Base-by-base conservation (phyloP, 2,797 vertebrate genomes). In the Galaxias olidus region DNA sequence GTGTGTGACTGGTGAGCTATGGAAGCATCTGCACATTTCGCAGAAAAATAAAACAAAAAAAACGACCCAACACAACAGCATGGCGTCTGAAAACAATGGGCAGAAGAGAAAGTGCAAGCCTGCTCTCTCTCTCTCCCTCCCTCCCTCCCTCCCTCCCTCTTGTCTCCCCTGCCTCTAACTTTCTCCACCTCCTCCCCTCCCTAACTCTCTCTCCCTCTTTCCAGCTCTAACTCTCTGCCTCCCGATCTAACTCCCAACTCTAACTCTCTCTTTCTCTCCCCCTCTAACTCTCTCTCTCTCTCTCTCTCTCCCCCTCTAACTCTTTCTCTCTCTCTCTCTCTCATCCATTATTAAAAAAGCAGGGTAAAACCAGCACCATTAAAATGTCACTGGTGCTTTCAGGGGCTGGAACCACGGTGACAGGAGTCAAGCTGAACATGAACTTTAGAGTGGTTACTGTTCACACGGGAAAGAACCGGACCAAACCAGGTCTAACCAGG, bases 321-420 rank as follows among this genome's bases (percentile, higher is more conserved):
- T 30, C 30, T 30, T 5, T 30, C 30, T 30, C 30, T 30, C 30
- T 30, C 30, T 30, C 30, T 30, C 30, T 30, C 30, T 30, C 30
- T 30, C 30, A 79, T 77, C 79, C 68, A 79, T 81, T 84, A 83
- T 76, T 81, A 62, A 84, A 75, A 81, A 81, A 78, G 70, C 72
- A 76, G 75, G 78, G 71, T 70, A 77, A 79, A 82, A 78, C 17
- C 50, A 71, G 59, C 56, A 44, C 75, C 76, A 81, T 83, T 86
- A 84, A 86, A 86, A 79, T 82, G 79, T 79, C 81, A 86, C 71
- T 77, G 62, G 54, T 75, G 73, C 76, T 75, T 70, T 78, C 70
- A 68, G 56, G 65, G 72, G 63, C 73, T 42, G 53, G 49, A 69
- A 77, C 74, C 76, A 76, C 78, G 76, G 78, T 67, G 76, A 59